Conservation (phyloP, 2,113 vertebrate genomes). For the Pteronura brasiliensis region DNA sequence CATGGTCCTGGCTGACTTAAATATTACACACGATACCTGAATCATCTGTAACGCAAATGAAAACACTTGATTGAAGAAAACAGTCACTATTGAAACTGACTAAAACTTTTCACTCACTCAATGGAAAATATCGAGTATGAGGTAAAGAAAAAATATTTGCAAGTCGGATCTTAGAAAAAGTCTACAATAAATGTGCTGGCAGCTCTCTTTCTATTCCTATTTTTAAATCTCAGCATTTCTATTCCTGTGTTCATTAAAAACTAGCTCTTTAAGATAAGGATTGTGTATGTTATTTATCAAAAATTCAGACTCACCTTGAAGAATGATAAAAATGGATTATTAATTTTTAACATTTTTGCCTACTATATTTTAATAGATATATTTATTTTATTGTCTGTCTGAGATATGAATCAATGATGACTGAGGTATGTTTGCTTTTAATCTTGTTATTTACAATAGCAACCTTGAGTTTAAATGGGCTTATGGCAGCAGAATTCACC, state of each 20-base stretch:
- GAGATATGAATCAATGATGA: constrained; percentile 67
- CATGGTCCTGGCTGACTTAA: background rate
- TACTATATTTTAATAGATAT: constrained; percentile 48
- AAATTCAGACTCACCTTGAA: constrained; percentile 54
- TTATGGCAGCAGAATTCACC: constrained; percentile 55
- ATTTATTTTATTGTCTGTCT: constrained; percentile 62
- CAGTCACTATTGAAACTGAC: background rate
- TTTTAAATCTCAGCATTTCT: constrained; percentile 59
- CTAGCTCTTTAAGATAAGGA: constrained; percentile 13
- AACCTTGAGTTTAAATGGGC: constrained; percentile 50
- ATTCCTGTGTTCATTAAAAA: constrained; percentile 51
- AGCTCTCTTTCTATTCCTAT: background rate
- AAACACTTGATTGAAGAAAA: background rate
- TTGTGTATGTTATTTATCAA: constrained; percentile 55
- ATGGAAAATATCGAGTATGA: background rate
- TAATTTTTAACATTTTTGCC: constrained; percentile 62
- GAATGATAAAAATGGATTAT: constrained; percentile 56
- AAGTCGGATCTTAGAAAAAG: constrained; percentile 37
- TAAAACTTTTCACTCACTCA: background rate
- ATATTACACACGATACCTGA: background rate
- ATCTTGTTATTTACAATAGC: constrained; percentile 49
- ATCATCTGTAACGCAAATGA: background rate
- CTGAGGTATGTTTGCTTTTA: constrained; percentile 66
- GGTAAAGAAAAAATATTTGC: background rate
- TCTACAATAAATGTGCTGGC: background rate